Percentiles rank a stretch among this genome's conserved stretches.
phyloP scores from a whole-genome alignment of 1,140 invertebrate species.

The Trichonephila clavata region DNA sequence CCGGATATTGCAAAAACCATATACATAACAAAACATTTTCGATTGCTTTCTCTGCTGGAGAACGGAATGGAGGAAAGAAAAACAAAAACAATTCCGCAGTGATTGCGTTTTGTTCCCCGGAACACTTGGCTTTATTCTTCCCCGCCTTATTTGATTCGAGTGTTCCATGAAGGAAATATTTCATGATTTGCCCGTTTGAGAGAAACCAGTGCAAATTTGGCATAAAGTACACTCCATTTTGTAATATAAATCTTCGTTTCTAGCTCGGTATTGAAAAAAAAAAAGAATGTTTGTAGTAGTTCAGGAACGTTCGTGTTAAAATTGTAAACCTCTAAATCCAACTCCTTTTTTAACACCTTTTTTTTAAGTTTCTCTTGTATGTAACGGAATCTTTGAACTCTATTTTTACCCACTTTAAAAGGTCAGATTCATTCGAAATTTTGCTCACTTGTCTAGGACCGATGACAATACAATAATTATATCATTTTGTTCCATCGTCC shows the following conservation, averaged over 20 bases:
- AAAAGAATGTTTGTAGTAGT: too few species aligned
- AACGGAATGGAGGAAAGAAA: not conserved
- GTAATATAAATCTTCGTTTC: not conserved
- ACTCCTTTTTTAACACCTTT: too few species aligned
- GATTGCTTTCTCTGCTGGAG: not conserved
- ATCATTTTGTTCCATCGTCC: too few species aligned
- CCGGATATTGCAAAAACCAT: constrained; percentile 18
- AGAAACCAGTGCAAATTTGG: not conserved
- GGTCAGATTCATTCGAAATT: too few species aligned
- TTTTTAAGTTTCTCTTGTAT: too few species aligned
- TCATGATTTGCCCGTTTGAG: not conserved
- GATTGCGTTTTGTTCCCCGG: constrained; percentile 16
- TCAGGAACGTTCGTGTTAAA: too few species aligned
- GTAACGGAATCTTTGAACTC: too few species aligned
- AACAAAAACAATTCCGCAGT: not conserved
- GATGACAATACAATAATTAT: too few species aligned
- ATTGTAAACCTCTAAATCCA: too few species aligned
- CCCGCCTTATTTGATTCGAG: constrained; percentile 16
- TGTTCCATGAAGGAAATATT: constrained; percentile 7
- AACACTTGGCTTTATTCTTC: not conserved
- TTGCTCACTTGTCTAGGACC: too few species aligned
- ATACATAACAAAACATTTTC: constrained; percentile 41
- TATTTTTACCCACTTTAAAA: too few species aligned
- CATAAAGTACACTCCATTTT: not conserved
- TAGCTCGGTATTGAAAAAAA: not conserved